Conservation (phyloP, 2,797 vertebrate genomes). For the Craterocephalus amniculus region DNA sequence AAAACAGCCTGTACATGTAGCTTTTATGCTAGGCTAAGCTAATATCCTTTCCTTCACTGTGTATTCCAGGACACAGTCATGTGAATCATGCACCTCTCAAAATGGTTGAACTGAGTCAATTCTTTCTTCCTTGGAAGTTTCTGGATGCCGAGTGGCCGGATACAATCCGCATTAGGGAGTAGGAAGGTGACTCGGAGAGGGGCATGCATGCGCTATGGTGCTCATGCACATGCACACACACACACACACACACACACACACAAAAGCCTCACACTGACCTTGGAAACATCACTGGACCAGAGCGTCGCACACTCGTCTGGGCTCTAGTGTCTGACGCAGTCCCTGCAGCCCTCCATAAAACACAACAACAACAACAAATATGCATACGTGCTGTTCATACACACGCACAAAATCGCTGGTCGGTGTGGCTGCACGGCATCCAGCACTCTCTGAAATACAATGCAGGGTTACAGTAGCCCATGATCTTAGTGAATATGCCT, state of each 20-base stretch:
- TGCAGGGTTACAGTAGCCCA: slow-evolving; percentile 18
- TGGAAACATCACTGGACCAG: slow-evolving; percentile 54
- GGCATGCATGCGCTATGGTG: background rate
- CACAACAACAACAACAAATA: background rate
- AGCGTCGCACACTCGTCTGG: slow-evolving; percentile 49
- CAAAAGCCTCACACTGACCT: slow-evolving; percentile 59
- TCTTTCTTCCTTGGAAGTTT: slow-evolving; percentile 1
- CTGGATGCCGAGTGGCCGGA: slow-evolving; percentile 7
- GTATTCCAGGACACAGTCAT: background rate
- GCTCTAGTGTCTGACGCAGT: slow-evolving; percentile 65
- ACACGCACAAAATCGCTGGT: slow-evolving; percentile 34
- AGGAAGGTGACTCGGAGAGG: slow-evolving; percentile 22
- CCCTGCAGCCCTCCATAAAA: slow-evolving; percentile 44
- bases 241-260: no score
- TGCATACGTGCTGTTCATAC: slow-evolving; percentile 4
- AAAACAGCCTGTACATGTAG: background rate
- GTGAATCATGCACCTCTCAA: background rate
- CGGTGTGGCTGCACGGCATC: slow-evolving; percentile 34
- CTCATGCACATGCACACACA: slow-evolving; percentile 2
- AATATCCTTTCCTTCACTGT: background rate
- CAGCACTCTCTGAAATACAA: slow-evolving; percentile 32
- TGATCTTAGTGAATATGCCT: slow-evolving; percentile 41
- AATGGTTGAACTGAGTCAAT: background rate
- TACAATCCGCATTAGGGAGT: background rate
- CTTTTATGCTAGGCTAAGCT: background rate